These are phyloP conservation scores for Paracanthobrama guichenoti DNA, from an alignment of 2,113 vertebrate species.

Conservation along the genomic window DNA sequence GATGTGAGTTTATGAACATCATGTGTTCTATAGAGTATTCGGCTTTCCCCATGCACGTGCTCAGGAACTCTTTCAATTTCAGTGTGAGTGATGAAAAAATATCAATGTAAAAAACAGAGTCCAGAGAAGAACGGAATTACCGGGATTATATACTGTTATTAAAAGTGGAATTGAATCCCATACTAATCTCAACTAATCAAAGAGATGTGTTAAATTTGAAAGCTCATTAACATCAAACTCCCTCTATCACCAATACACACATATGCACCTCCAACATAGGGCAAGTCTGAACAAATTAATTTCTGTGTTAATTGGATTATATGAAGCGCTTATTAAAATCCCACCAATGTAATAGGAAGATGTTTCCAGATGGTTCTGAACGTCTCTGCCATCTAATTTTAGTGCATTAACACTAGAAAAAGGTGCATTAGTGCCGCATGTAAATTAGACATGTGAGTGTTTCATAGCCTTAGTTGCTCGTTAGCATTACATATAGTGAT, in stretches of 20 bases:
- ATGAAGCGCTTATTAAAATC: background rate
- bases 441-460: slow-evolving; percentile 40
- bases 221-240: slow-evolving; percentile 1
- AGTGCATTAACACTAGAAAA: slow-evolving; percentile 26
- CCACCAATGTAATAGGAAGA: slow-evolving; percentile 12
- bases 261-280: background rate
- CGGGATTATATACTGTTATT: background rate
- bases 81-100: background rate
- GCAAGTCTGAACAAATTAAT: slow-evolving; percentile 18
- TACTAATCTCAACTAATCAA: slow-evolving; percentile 9
- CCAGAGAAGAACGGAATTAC: background rate
- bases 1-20: background rate
- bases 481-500: slow-evolving; percentile 14
- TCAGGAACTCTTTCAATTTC: background rate
- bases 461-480: background rate
- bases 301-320: slow-evolving; percentile 38
- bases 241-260: background rate
- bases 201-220: background rate
- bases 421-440: slow-evolving; percentile 6
- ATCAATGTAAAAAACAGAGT: background rate
- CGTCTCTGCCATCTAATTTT: slow-evolving; percentile 21
- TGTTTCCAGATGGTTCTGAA: slow-evolving; percentile 16
- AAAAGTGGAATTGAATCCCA: background rate
- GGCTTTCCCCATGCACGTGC: background rate
- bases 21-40: background rate